Percentiles rank a stretch among this genome's conserved stretches.
Evolutionary conservation across 2,113 vertebrate genomes (phyloP).

Genomic region (Alces alces): DNA sequence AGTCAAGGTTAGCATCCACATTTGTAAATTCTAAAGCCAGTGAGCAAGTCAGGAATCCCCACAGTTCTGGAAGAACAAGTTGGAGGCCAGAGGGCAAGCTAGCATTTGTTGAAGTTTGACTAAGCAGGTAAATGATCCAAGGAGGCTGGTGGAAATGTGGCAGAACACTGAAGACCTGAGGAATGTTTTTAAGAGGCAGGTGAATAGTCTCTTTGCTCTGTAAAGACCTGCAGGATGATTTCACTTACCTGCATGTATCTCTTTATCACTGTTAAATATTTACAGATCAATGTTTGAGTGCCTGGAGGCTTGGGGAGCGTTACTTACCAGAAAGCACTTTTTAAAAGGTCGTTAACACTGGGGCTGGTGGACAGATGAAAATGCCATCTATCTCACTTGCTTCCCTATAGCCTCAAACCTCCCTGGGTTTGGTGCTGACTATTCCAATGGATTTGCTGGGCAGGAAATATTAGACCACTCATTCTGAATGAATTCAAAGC

Average conservation of each 20-base stretch:
- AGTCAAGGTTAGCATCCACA: neutral
- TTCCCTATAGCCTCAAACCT: neutral
- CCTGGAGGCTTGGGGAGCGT: neutral
- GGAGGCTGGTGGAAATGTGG: neutral
- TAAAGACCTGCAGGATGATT: constrained; percentile 42
- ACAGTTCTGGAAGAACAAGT: neutral
- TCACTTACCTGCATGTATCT: neutral
- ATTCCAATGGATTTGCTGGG: neutral
- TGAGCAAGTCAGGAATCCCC: neutral
- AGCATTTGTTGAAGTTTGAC: constrained; percentile 45
- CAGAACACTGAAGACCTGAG: neutral
- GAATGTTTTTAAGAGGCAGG: constrained; percentile 23
- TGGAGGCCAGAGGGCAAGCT: constrained; percentile 31
- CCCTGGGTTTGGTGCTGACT: neutral
- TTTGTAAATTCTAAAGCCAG: neutral
- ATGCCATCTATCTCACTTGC: neutral
- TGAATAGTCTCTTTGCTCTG: neutral
- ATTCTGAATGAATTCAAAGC: neutral
- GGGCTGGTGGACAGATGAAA: neutral
- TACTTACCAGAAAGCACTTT: constrained; percentile 45
- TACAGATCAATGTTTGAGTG: constrained; percentile 34
- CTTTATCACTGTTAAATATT: constrained; percentile 62
- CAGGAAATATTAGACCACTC: neutral
- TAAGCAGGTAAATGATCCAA: neutral
- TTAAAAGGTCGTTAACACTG: constrained; percentile 20